These are phyloP conservation scores for Pelagia noctiluca DNA, from an alignment of 30 jellyfish, hydroid and myxozoan genomes.

Conservation along the genomic window DNA sequence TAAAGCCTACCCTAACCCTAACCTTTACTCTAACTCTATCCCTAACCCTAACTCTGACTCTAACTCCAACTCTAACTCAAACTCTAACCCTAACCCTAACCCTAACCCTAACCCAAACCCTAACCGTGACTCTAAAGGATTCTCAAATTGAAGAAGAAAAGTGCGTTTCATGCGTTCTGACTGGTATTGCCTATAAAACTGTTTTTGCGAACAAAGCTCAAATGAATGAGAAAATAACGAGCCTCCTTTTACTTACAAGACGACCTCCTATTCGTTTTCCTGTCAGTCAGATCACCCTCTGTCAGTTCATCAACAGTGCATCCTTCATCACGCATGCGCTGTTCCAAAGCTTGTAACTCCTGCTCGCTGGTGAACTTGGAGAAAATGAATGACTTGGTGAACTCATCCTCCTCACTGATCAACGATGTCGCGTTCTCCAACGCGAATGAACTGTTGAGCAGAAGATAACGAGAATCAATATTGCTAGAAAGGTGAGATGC, in stretches of 20 bases:
- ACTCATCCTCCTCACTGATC: constrained; percentile 58
- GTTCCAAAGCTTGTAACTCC: constrained; percentile 56
- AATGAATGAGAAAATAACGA: not conserved
- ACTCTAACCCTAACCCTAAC: too few relatives aligned
- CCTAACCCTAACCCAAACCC: too few relatives aligned
- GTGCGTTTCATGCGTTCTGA: too few relatives aligned
- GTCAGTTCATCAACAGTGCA: constrained; percentile 51
- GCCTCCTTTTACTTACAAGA: not conserved
- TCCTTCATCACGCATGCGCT: constrained; percentile 82
- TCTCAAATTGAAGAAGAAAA: too few relatives aligned
- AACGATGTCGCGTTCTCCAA: constrained; percentile 37
- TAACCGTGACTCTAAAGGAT: too few relatives aligned
- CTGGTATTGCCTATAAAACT: not conserved
- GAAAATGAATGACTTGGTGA: constrained; percentile 46
- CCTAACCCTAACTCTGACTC: too few relatives aligned
- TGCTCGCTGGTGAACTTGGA: constrained; percentile 60
- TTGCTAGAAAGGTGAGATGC: not conserved
- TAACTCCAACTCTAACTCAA: too few relatives aligned
- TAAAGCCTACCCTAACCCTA: too few relatives aligned
- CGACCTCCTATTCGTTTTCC: constrained; percentile 1
- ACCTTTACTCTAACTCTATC: too few relatives aligned
- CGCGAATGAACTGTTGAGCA: not conserved
- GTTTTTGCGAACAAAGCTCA: not conserved
- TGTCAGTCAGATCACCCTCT: constrained; percentile 52
- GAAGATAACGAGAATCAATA: not conserved